Base-by-base conservation (phyloP, 35 echinoderm and acorn worm genomes). In the Lytechinus pictus region DNA sequence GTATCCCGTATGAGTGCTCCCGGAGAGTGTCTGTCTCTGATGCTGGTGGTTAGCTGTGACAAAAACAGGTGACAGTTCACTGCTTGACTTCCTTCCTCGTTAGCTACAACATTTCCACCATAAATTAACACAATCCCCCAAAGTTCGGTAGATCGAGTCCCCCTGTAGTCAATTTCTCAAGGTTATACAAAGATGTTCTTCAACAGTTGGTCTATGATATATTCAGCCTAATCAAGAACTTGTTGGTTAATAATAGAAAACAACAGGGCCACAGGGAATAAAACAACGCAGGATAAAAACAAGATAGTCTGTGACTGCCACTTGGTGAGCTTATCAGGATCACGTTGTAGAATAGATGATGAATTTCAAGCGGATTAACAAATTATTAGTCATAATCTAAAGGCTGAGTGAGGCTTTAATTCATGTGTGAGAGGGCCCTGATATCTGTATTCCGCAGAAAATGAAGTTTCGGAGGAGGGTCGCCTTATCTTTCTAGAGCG, bases 11-110 rank as follows among this genome's bases (percentile, higher is more conserved):
- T 10, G 27, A 90, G 88, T 90, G 52, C 52, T 54, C 88, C 52
- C 88, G 1, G 12, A 90, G 88, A 90, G 88, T 90, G 88, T 54
- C 88, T 5, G 88, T 52, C 88, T 44, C 33, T 14, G 27, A 8
- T 8, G 88, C 28, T 90, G 52, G 28, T 90, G 88, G 88, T 54
- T 90, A 44, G 88, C 88, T 90, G 88, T 9, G 88, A 90, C 28
- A 90, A 90, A 13, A 90, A 90, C 88, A 90, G 88, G 88, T 90
- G 88, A 90, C 88, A 90, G 88, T n/a, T 90, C 27, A 13, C 88
- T 21, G 29, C 52, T 90, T 13, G 52, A 90, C 88, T 90, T 90
- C 88, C 88, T 90, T 90, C 88, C 88, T 90, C 27, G 52, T 79
- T 79, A 79, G 66, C 66, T 79, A 16, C 66, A 79, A 79, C 66